Evolutionary conservation across 2,888 invertebrate genomes (phyloP).

Genomic region (Drosophila demipolita): DNA sequence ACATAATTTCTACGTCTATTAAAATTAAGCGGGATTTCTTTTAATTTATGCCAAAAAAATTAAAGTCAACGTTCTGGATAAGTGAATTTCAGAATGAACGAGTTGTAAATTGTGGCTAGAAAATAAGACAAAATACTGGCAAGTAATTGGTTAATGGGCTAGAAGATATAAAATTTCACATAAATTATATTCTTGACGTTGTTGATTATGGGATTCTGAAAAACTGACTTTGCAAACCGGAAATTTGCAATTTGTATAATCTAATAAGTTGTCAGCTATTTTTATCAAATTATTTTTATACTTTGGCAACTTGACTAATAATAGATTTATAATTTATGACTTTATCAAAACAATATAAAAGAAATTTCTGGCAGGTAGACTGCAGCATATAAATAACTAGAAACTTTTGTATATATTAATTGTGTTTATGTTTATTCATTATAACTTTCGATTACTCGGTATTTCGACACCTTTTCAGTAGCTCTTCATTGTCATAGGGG

Average conservation of each 20-base stretch:
- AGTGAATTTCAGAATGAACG: background rate
- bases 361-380: background rate
- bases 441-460: conserved; percentile 4
- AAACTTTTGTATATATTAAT: background rate
- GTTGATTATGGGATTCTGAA: background rate
- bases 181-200: background rate
- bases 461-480: conserved; percentile 22
- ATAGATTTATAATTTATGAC: background rate
- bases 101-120: background rate
- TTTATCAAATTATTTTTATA: background rate
- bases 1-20: conserved; percentile 12
- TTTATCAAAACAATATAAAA: background rate
- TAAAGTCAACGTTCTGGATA: background rate
- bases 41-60: background rate
- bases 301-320: background rate
- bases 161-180: background rate
- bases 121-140: background rate
- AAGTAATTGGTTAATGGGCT: background rate
- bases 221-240: background rate
- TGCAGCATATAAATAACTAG: background rate
- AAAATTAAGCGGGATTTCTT: conserved; percentile 1
- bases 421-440: background rate
- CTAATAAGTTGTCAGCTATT: background rate
- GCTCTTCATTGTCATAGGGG: conserved; percentile 33
- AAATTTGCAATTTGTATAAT: background rate